Evolutionary conservation across 1,140 invertebrate species (phyloP), one percentile per base, ranked within the genome.

Genomic region (Papilio polyxenes): DNA sequence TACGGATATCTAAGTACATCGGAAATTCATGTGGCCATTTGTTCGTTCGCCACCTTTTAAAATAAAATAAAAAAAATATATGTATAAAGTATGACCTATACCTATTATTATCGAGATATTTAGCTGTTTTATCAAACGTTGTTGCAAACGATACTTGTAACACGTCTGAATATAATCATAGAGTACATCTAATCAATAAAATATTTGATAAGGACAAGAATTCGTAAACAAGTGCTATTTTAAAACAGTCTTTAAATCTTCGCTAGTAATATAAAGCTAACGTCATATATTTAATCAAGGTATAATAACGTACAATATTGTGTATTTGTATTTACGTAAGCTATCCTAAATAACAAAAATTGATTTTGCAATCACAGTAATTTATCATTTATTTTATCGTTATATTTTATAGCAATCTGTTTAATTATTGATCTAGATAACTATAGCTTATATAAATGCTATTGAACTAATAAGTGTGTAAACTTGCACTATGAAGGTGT

Each of bases 401-500:
- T 44, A 20, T 77, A 53, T 11, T 49, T 53, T 77, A 77, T 31
- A 62, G 75, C 49, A 15, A 78, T 78, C 77, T 79, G 23, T 40
- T 79, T 62, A 20, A 62, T 48, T 65, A 17, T n/a, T 59, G 10
- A 72, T 72, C 65, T n/a, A 44, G 77, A 79, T 48, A 65, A 37
- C 2, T 6, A 23, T 8, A 20, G 31, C 15, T 40, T 79, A 79
- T 79, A 79, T 79, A 79, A 79, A 79, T 20, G 51, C 17, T 40
- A 44, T 79, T 65, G 40, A 40, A 44, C 15, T 65, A 65, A 62
- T 79, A 15, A 20, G 37, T 1, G 31, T 5, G 37, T 37, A 79
- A 79, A n/a, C 44, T 65, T 53, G 9, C 62, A 82, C 23, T 59
- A 86, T 82, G 83, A 81, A 82, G 74, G 56, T 82, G 13, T 72